Conservation (phyloP, 2,888 invertebrate genomes). For the Digitonthophagus gazella region DNA sequence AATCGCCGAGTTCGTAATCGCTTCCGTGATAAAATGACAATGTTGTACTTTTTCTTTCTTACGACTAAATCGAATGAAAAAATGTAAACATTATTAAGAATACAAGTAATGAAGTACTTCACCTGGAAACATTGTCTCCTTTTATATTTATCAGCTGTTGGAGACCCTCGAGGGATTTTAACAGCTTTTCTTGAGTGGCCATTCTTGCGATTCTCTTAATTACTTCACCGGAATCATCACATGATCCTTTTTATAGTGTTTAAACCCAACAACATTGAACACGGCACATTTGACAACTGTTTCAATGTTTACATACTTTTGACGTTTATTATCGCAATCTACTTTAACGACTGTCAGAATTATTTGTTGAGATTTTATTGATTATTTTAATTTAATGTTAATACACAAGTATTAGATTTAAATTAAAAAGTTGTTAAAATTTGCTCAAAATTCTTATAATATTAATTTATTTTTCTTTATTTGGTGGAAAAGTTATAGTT, state of each 20-base stretch:
- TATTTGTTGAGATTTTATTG: not conserved
- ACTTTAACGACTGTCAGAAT: not conserved
- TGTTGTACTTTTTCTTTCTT: constrained; percentile 75
- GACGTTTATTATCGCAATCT: constrained; percentile 2
- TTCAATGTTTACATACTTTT: constrained; percentile 10
- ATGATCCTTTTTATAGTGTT: not conserved
- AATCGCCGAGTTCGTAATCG: constrained; percentile 63
- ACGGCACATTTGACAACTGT: not conserved
- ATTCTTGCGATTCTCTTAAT: too few species aligned
- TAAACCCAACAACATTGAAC: not conserved
- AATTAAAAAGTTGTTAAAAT: too few species aligned
- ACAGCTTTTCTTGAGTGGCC: constrained; percentile 51
- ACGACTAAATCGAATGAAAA: constrained; percentile 49
- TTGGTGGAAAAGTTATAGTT: too few species aligned
- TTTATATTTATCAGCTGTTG: constrained; percentile 37
- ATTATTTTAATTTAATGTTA: not conserved
- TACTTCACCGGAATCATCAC: too few species aligned
- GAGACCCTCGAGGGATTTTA: constrained; percentile 48
- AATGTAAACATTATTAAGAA: constrained; percentile 31
- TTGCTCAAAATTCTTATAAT: too few species aligned
- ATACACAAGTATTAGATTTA: not conserved
- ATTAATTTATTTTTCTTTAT: too few species aligned
- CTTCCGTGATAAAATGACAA: constrained; percentile 71
- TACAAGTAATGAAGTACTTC: not conserved
- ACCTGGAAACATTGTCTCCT: constrained; percentile 30